These are phyloP conservation scores for Phoeniculus purpureus DNA, from an alignment of 2,797 vertebrate genomes.

Conservation along the genomic window DNA sequence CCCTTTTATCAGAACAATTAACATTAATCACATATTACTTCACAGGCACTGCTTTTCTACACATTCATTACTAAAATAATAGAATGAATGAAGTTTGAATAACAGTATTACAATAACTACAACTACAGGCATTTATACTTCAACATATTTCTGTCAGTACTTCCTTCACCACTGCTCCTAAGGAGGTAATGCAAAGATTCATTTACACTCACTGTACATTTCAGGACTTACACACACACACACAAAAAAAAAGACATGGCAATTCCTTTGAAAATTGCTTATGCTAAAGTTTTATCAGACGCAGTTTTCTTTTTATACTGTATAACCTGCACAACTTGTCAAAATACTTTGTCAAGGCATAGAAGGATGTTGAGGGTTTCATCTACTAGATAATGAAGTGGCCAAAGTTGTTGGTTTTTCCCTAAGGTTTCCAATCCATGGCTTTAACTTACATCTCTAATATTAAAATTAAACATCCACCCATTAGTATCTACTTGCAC, in stretches of 20 bases:
- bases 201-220: background rate
- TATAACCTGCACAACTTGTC: background rate
- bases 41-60: background rate
- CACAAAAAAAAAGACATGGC: background rate
- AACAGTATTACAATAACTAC: background rate
- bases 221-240: background rate
- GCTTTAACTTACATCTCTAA: background rate
- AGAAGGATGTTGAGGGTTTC: background rate
- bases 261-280: background rate
- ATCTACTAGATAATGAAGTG: background rate
- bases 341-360: background rate
- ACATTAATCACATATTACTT: background rate
- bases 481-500: background rate
- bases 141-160: background rate
- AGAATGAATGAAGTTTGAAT: background rate
- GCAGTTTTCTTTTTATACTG: background rate
- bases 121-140: background rate
- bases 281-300: background rate
- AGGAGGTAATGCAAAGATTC: background rate
- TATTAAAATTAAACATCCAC: background rate
- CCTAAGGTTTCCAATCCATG: background rate
- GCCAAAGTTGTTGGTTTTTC: background rate
- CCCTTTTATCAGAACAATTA: slow-evolving; percentile 69
- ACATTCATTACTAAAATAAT: background rate
- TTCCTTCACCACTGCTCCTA: background rate